phyloP scores from a whole-genome alignment of 2,113 vertebrate genomes.

The Lycocorax pyrrhopterus region DNA sequence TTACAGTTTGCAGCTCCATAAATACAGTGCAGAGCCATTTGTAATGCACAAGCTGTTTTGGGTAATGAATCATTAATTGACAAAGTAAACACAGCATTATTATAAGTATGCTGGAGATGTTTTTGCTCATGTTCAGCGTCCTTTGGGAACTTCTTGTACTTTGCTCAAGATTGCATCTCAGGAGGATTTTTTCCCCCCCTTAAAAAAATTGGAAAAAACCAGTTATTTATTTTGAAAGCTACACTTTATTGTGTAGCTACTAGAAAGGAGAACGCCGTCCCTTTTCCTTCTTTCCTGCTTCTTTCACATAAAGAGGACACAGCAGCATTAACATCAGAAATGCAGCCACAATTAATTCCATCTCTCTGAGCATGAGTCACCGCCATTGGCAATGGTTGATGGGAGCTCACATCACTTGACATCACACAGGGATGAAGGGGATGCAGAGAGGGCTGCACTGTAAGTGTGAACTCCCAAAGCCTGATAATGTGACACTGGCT shows the following conservation, averaged over 20 bases:
- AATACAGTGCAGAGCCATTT: not conserved
- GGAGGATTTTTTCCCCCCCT: not conserved
- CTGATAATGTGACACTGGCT: not conserved
- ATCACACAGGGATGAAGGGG: not conserved
- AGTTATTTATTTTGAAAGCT: constrained; percentile 21
- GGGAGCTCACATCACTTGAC: not conserved
- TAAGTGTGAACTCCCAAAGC: not conserved
- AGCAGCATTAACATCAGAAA: not conserved
- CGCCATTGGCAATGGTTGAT: not conserved
- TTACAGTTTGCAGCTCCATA: not conserved
- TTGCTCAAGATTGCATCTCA: constrained; percentile 22
- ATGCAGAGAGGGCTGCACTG: not conserved
- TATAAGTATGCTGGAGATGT: constrained; percentile 49
- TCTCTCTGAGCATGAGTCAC: not conserved
- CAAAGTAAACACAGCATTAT: constrained; percentile 51
- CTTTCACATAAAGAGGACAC: not conserved
- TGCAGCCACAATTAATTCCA: not conserved
- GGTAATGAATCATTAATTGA: constrained; percentile 51
- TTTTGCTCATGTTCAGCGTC: constrained; percentile 26
- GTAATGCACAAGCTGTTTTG: not conserved
- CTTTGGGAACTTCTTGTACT: constrained; percentile 64
- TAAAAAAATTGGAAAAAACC: not conserved
- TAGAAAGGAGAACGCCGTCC: not conserved
- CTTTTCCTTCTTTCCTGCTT: not conserved
- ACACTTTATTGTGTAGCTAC: not conserved